Base-by-base conservation (phyloP, 2,888 invertebrate genomes). In the Leucozona laternaria region DNA sequence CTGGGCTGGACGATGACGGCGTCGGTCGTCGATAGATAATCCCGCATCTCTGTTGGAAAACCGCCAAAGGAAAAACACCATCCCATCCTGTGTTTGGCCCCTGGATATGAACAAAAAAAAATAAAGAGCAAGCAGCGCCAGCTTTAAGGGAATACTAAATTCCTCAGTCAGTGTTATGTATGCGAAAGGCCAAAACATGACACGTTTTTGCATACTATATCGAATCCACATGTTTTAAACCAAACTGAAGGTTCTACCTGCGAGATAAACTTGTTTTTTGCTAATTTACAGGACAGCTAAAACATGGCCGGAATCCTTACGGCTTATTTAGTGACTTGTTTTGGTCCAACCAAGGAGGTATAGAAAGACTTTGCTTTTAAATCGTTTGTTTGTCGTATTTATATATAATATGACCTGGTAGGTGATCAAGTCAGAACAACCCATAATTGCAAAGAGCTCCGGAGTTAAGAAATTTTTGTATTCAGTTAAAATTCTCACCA, bases 211-310 rank as follows among this genome's bases (percentile, higher is more conserved):
- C 40, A 82, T 68, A 78, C 6, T 28, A 28, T 28, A 28, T 53
- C 48, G 81, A 81, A 73, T 55, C 53, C 86, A 82, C 86, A 86
- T 86, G 85, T 78, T 78, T 78, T 50, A 40, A 77, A 20, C 34
- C 73, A 34, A 75, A 70, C 57, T 25, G 48, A 70, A 57, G 22
- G 72, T 20, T 73, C 45, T 81, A 37, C 86, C 82, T 82, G 78
- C 62, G 13, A 37, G 73, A 82, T 78, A 86, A 86, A 86, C 86
- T 86, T 86, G 82, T 82, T 86, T 86, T 77, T 62, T 64, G 86
- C 86, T 86, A 86, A 82, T 86, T 86, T 86, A 86, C 86, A 86
- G 86, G 86, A 86, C 86, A 86, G 86, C 81, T 82, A 57, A 82
- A 86, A 86, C 82, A 86, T 78, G 81, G 57, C 75, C 70, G 62